A percentile compares a stretch with the other conserved stretches of the same genome.
phyloP scores from a whole-genome alignment of 2,888 invertebrate species.

The Habrosyne pyritoides region DNA sequence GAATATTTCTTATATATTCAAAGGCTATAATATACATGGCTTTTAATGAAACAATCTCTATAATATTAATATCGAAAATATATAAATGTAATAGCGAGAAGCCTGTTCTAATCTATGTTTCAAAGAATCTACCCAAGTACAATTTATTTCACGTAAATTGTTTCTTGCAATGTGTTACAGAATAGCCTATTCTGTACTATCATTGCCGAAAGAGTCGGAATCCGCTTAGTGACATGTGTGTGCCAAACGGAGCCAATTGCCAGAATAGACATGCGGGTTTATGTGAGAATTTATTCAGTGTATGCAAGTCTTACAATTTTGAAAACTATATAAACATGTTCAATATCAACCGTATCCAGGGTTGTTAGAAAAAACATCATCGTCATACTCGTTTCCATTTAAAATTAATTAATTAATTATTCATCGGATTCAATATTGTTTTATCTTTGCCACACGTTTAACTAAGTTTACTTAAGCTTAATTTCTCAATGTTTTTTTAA shows the following conservation, averaged over 20 bases:
- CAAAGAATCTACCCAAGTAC: not conserved
- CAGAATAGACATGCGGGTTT: constrained; percentile 11
- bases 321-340: too few relatives aligned
- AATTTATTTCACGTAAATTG: not conserved
- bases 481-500: too few relatives aligned
- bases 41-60: too few relatives aligned
- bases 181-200: constrained; percentile 9
- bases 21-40: too few relatives aligned
- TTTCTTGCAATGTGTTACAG: not conserved
- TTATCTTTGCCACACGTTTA: too few relatives aligned
- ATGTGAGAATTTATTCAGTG: constrained; percentile 13
- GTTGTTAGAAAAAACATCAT: too few relatives aligned
- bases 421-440: too few relatives aligned
- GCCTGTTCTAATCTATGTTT: not conserved
- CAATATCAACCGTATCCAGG: too few relatives aligned
- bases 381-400: too few relatives aligned
- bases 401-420: too few relatives aligned
- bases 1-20: not conserved
- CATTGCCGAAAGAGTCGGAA: constrained; percentile 12
- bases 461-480: too few relatives aligned
- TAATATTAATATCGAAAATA: not conserved
- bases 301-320: not conserved
- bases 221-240: constrained; percentile 21
- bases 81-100: too few relatives aligned
- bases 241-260: constrained; percentile 20